These are phyloP conservation scores for Enteromius viviparus DNA, from an alignment of 2,797 vertebrate species.

Conservation along the genomic window DNA sequence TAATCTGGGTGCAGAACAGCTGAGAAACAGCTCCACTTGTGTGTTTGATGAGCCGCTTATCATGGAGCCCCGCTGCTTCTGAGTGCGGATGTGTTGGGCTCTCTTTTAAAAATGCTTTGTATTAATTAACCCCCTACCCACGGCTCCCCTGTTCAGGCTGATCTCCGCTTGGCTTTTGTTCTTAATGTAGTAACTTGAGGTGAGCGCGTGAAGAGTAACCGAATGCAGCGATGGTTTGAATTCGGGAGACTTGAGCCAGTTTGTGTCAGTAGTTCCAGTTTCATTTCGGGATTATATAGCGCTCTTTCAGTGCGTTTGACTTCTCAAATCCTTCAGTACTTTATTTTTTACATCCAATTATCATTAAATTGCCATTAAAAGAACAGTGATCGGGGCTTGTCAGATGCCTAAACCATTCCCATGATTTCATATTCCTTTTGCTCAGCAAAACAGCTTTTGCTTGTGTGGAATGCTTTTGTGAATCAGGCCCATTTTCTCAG, in stretches of 20 bases:
- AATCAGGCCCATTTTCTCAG: constrained; percentile 49
- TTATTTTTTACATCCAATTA: constrained; percentile 43
- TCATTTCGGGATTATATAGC: constrained; percentile 38
- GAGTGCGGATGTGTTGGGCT: constrained; percentile 63
- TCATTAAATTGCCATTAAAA: constrained; percentile 53
- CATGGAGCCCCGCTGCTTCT: constrained; percentile 66
- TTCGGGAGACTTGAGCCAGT: constrained; percentile 5
- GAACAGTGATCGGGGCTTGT: constrained; percentile 46
- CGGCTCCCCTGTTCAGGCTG: constrained; percentile 51
- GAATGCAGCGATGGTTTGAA: neutral
- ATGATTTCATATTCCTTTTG: constrained; percentile 49
- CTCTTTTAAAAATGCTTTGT: constrained; percentile 69
- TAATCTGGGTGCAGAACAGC: constrained; percentile 66
- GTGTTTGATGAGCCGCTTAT: constrained; percentile 71
- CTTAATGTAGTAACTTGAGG: constrained; percentile 29
- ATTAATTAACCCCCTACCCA: constrained; percentile 67
- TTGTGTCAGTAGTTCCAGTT: constrained; percentile 34
- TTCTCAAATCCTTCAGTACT: constrained; percentile 44
- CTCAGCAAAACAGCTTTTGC: constrained; percentile 46
- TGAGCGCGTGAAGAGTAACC: constrained; percentile 10
- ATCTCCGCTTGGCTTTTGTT: constrained; percentile 50
- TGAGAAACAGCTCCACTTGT: constrained; percentile 59
- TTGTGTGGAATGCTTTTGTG: constrained; percentile 49
- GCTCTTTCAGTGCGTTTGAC: constrained; percentile 37
- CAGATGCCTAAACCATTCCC: constrained; percentile 45